Conservation (phyloP, 2,113 vertebrate genomes). For the Patagioenas fasciata region DNA sequence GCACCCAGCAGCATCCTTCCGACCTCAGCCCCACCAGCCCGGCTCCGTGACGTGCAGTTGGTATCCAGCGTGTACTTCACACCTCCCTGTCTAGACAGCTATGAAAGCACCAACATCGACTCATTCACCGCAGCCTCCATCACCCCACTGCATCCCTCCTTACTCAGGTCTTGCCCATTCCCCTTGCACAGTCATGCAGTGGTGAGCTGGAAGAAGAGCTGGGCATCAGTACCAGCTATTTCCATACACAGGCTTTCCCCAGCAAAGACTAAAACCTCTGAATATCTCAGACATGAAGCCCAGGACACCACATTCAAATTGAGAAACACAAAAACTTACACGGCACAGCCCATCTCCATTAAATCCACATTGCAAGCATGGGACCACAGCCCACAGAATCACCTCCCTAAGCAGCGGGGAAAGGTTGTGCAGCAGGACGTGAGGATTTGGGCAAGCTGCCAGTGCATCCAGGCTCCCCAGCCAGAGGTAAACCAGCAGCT, state of each 20-base stretch:
- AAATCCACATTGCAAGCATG: rapidly evolving
- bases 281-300: not conserved
- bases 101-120: not conserved
- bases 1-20: not conserved
- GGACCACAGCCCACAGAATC: not conserved
- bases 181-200: rapidly evolving
- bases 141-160: not conserved
- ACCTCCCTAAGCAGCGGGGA: not conserved
- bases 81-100: not conserved
- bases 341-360: not conserved
- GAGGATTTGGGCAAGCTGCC: not conserved
- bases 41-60: rapidly evolving
- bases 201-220: not conserved
- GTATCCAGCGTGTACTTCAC: rapidly evolving
- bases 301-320: not conserved
- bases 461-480: not conserved
- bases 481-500: not conserved
- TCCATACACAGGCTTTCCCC: not conserved
- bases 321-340: rapidly evolving
- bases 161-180: rapidly evolving
- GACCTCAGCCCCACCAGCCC: not conserved
- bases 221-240: not conserved
- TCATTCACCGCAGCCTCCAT: not conserved
- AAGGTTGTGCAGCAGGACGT: not conserved
- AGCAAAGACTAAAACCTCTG: not conserved